Base-by-base conservation (phyloP, 2,888 invertebrate genomes). In the Trichacis sp. region DNA sequence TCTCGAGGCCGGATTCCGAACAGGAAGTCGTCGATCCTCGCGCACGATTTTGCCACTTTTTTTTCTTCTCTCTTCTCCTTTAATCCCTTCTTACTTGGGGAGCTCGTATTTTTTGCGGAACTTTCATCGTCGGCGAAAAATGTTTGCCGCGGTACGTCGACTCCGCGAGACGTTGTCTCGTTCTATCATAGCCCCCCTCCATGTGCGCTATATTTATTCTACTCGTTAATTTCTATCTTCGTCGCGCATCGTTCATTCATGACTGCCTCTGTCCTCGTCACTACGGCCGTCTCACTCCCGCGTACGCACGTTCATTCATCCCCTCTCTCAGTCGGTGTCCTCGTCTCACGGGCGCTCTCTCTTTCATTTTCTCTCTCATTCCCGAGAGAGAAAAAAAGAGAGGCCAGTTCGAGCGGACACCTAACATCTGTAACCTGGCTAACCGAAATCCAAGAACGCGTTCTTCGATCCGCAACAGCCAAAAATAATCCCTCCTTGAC, bases 241-340 rank as follows among this genome's bases (percentile, higher is more conserved):
- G 74, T 79, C 74, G 72, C 68, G 68, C 77, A 76, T 72, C 73
- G 75, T 77, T 76, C 79, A 79, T 79, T 79, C 79, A 78, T 78
- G 63, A 69, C 64, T 76, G 69, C 64, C 51, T 74, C 73, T 72
- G 66, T 68, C 72, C 73, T 71, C 64, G 70, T 72, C 65, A 30
- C 55, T 20, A 24, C 55, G 24, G 54, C 47, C 67, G 63, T 75
- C 77, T 75, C 73, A 33, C 72, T 75, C 70, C 46, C 65, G 65
- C 75, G 69, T 73, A 76, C 70, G 52, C 71, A 67, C 79, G 76
- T 79, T 80, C 82, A 81, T 82, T 83, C 78, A 80, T 74, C 64
- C 73, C 74, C 68, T 77, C 77, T 75, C 73, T 74, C 71, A 74
- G 73, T 72, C 61, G 49, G 43, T 40, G 55, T 42, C 46, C 33